Conservation (phyloP, 2,888 invertebrate species). For the Piscicola geometra region DNA sequence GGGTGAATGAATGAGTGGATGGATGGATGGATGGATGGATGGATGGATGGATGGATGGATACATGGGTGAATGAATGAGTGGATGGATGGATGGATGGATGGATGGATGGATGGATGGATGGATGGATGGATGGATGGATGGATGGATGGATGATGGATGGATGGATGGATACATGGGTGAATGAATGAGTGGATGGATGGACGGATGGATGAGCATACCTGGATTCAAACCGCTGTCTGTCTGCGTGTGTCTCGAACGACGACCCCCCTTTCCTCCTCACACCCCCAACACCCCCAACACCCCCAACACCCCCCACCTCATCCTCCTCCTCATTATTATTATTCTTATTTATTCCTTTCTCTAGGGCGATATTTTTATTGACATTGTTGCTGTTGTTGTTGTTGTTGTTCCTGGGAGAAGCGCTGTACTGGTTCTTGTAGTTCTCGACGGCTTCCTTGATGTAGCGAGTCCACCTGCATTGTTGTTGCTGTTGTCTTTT, state of each 20-base stretch:
- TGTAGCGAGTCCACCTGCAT: constrained; percentile 28
- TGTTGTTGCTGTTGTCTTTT: too few relatives aligned
- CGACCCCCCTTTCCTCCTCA: too few relatives aligned
- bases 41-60: too few relatives aligned
- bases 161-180: too few relatives aligned
- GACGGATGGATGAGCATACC: neutral
- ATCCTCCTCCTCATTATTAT: neutral
- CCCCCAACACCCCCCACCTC: too few relatives aligned
- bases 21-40: neutral
- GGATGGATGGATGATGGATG: too few relatives aligned
- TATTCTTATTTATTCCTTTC: neutral
- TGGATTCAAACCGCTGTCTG: too few relatives aligned
- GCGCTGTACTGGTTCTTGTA: constrained; percentile 34
- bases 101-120: constrained; percentile 1
- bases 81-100: constrained; percentile 2
- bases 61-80: too few relatives aligned
- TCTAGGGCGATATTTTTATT: neutral
- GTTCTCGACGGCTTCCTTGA: constrained; percentile 30
- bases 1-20: neutral
- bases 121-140: too few relatives aligned
- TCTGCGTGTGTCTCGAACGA: too few relatives aligned
- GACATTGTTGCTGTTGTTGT: neutral
- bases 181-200: too few relatives aligned
- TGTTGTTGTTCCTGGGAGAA: neutral
- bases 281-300: too few relatives aligned